Evolutionary conservation across 2,797 vertebrate genomes (phyloP).

Genomic region (Vireo griseus): DNA sequence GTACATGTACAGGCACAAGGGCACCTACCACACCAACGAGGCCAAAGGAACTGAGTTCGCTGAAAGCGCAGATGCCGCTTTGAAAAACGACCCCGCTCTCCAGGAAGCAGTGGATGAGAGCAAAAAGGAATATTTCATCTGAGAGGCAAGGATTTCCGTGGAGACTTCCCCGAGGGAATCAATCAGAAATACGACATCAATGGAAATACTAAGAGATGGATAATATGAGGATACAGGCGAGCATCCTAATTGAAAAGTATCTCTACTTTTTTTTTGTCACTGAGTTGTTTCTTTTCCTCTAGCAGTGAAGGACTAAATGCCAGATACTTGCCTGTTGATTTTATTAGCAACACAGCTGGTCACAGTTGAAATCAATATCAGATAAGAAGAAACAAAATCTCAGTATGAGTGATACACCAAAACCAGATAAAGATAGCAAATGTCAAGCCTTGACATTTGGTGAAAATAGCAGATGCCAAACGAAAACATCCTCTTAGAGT

Average conservation of each 20-base stretch:
- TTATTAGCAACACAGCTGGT: conserved; percentile 31
- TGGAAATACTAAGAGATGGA: conserved; percentile 13
- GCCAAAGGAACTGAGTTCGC: conserved; percentile 78
- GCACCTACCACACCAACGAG: conserved; percentile 87
- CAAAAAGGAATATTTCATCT: conserved; percentile 90
- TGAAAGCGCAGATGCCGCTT: conserved; percentile 67
- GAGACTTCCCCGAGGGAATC: background rate
- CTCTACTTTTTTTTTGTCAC: background rate
- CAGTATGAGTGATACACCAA: conserved; percentile 8
- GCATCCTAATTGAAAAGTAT: conserved; percentile 34
- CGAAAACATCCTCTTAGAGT: conserved; percentile 43
- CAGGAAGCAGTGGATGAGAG: conserved; percentile 75
- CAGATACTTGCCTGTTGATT: conserved; percentile 43
- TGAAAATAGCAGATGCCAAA: conserved; percentile 54
- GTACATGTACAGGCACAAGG: conserved; percentile 80
- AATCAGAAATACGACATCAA: background rate
- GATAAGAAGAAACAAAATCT: conserved; percentile 51
- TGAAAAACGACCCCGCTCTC: conserved; percentile 74
- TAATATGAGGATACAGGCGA: background rate
- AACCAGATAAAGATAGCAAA: conserved; percentile 58
- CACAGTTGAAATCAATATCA: conserved; percentile 34
- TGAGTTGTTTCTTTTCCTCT: background rate
- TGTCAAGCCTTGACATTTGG: conserved; percentile 68
- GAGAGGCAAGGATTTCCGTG: conserved; percentile 46
- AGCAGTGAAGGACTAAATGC: background rate